Evolutionary conservation across 2,888 invertebrate species (phyloP), one percentile per base, ranked within the genome.

Genomic region (Ecdyonurus torrentis): DNA sequence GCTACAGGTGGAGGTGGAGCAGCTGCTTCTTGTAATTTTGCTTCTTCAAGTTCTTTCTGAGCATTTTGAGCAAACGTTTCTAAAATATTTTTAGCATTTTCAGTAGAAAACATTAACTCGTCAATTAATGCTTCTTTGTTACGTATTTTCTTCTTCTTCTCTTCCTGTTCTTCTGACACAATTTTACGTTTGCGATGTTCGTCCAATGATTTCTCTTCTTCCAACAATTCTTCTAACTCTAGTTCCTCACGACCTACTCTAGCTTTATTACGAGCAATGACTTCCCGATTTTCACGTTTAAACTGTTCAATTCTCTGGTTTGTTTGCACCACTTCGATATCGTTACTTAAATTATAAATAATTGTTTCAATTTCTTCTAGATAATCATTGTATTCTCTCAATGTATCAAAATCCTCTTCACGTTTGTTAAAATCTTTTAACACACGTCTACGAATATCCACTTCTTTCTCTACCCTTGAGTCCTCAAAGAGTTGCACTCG

Each of bases 401-500:
- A 74, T 0, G 85, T 79, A 0, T 77, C 73, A 73, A 99, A 99
- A 74, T 99, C 98, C 67, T 94, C 93, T 73, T 95, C 92, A 71
- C 89, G 92, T 72, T 96, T 94, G 72, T 96, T 97, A 72, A 88
- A 98, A 74, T 97, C 93, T 68, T 86, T 83, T 15, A 95, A 76
- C 23, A 99, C 85, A 68, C 89, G 81, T 72, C 89, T 89, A 25
- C 99, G 79, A 66, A 98, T 94, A 71, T 97, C 95, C 7, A 97
- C 89, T 79, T 99, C 99, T 74, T 97, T 97, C 75, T 99, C 99
- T 0, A 99, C 91, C 77, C 83, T 82, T 0, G 97, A 82, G 78
- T 99, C 97, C 78, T 99, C 98, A 72, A 98, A 99, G 20, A 96
- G 78, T 72, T 99, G 98, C 2, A 95, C 85, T 62, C 98, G 82